phyloP scores from a whole-genome alignment of 1,140 invertebrate species.

The Drosophila ironensis region DNA sequence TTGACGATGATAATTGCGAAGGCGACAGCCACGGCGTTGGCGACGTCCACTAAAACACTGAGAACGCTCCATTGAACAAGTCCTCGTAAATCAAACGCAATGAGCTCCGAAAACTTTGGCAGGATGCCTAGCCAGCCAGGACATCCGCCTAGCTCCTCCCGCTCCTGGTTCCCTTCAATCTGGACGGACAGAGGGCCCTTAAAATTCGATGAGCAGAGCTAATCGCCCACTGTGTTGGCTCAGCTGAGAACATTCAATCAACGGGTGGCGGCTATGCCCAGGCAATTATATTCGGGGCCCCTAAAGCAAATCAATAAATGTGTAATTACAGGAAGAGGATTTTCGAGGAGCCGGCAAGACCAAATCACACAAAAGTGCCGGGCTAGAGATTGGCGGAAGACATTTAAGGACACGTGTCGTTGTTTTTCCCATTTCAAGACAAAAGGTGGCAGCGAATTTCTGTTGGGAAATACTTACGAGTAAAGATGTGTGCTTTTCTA shows the following conservation, averaged over 20 bases:
- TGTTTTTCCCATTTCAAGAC: background rate
- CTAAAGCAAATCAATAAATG: constrained; percentile 70
- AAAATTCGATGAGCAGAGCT: constrained; percentile 66
- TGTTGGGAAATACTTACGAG: too few relatives aligned
- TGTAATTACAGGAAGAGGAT: constrained; percentile 45
- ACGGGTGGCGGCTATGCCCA: constrained; percentile 27
- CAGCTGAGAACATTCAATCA: constrained; percentile 35
- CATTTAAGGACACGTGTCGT: background rate
- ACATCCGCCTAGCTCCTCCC: constrained; percentile 17
- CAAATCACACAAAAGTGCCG: background rate
- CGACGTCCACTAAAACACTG: constrained; percentile 40
- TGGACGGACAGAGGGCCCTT: constrained; percentile 54
- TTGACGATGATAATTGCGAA: constrained; percentile 58
- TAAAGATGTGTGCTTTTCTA: too few relatives aligned
- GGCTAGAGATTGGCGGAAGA: background rate
- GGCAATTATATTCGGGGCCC: constrained; percentile 55
- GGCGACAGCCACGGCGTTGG: constrained; percentile 28
- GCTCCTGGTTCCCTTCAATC: constrained; percentile 8
- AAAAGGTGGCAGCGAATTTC: background rate
- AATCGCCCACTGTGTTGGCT: constrained; percentile 43
- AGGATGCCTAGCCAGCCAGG: constrained; percentile 24
- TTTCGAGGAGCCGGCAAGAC: background rate
- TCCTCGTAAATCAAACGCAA: constrained; percentile 61
- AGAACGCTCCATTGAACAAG: constrained; percentile 54
- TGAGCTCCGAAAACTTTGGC: constrained; percentile 19